Conservation (phyloP, 2,113 vertebrate species). For the Harpagus bidentatus region DNA sequence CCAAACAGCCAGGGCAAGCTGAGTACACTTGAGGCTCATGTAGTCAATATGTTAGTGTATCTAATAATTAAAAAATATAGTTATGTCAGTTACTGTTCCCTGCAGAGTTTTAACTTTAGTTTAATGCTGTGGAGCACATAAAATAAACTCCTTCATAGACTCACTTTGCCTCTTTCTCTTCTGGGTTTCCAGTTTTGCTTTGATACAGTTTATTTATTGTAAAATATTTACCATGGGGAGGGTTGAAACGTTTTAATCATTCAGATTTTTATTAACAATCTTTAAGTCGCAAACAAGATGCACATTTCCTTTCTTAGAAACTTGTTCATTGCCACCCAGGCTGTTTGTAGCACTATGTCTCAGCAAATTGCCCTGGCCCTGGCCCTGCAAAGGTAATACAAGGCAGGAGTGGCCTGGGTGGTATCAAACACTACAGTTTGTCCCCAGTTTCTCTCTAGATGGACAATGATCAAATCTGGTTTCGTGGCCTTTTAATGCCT, state of each 20-base stretch:
- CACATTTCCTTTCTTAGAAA: neutral
- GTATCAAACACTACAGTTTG: neutral
- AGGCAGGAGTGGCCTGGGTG: neutral
- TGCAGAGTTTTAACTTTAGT: neutral
- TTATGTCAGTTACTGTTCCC: neutral
- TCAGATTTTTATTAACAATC: neutral
- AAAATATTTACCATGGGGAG: neutral
- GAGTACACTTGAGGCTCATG: neutral
- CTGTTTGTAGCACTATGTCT: neutral
- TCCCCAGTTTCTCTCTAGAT: neutral
- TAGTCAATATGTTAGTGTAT: neutral
- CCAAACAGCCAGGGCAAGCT: neutral
- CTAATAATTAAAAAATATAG: slow-evolving; percentile 12
- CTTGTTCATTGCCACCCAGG: neutral
- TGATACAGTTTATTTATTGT: neutral
- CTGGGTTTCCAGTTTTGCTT: neutral
- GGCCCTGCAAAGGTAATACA: neutral
- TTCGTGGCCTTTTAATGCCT: neutral
- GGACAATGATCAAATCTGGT: neutral
- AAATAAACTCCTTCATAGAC: neutral
- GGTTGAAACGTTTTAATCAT: neutral
- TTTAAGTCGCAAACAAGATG: neutral
- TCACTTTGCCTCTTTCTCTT: neutral
- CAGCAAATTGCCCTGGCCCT: neutral
- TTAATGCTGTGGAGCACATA: neutral